Conservation (phyloP, 2,113 vertebrate genomes). For the Scomber japonicus region DNA sequence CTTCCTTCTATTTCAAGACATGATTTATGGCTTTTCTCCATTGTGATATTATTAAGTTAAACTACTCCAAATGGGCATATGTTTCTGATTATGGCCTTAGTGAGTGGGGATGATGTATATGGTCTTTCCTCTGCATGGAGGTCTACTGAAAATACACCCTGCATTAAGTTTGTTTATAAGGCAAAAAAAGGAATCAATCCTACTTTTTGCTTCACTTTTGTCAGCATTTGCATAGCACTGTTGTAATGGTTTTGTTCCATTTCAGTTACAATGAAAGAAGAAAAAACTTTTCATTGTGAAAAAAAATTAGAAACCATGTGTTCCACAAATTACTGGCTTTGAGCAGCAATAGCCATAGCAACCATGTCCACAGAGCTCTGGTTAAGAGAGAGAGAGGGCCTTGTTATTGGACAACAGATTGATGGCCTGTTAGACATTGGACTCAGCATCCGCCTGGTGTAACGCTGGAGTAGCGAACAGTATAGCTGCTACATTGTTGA, state of each 20-base stretch:
- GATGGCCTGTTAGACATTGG: constrained; percentile 72
- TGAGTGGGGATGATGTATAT: constrained; percentile 75
- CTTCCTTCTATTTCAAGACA: constrained; percentile 61
- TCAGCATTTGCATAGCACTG: constrained; percentile 43
- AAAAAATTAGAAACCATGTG: constrained; percentile 68
- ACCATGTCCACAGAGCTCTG: constrained; percentile 83
- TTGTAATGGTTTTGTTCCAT: constrained; percentile 62
- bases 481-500: constrained; percentile 66
- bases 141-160: constrained; percentile 60
- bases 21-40: constrained; percentile 79
- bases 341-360: constrained; percentile 78
- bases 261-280: constrained; percentile 41
- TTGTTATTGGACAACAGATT: constrained; percentile 82
- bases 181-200: constrained; percentile 38
- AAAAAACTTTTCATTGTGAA: constrained; percentile 65
- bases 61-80: constrained; percentile 79
- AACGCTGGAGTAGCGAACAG: constrained; percentile 45
- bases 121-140: constrained; percentile 66
- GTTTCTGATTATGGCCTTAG: constrained; percentile 79
- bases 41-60: constrained; percentile 84
- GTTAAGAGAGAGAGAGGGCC: constrained; percentile 70
- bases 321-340: constrained; percentile 79
- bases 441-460: constrained; percentile 35
- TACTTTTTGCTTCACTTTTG: constrained; percentile 41
- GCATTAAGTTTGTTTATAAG: constrained; percentile 68